A percentile compares a stretch with the other conserved stretches of the same genome.
Conservation (phyloP, 2,113 vertebrate genomes). For the Arizona elegans region DNA sequence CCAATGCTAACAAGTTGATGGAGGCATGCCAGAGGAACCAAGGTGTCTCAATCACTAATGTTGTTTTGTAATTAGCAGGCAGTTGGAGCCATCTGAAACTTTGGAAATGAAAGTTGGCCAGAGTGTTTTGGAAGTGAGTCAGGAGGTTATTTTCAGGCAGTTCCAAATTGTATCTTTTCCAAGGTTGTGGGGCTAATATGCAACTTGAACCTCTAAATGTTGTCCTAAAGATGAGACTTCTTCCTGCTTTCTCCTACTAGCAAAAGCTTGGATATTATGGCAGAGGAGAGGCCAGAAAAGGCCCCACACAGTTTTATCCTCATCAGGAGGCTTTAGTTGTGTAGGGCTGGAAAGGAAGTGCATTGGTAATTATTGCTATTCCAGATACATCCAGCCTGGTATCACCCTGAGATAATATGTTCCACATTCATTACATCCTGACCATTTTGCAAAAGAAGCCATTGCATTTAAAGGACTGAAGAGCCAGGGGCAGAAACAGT, state of each 20-base stretch:
- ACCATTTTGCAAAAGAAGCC: not conserved
- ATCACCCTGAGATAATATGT: not conserved
- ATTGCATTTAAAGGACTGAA: not conserved
- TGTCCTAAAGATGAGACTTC: not conserved
- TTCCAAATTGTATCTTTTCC: not conserved
- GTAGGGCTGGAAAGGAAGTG: not conserved
- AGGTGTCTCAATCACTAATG: not conserved
- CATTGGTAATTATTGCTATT: not conserved
- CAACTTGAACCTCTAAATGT: not conserved
- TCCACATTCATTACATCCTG: not conserved
- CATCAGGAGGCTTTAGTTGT: not conserved
- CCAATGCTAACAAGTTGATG: not conserved
- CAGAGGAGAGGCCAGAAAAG: not conserved
- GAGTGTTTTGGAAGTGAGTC: not conserved
- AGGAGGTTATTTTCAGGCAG: not conserved
- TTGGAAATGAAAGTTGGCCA: not conserved
- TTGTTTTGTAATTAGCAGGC: not conserved
- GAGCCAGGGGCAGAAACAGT: not conserved
- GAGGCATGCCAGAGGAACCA: not conserved
- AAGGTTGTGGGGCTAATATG: not conserved
- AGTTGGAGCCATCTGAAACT: not conserved
- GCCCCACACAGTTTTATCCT: not conserved
- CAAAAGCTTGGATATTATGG: not conserved
- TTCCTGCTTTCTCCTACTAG: constrained; percentile 30
- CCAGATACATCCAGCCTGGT: not conserved